Percentiles rank a stretch among this genome's conserved stretches.
phyloP scores from a whole-genome alignment of 2,888 invertebrate species.

The Corbicula japonica region DNA sequence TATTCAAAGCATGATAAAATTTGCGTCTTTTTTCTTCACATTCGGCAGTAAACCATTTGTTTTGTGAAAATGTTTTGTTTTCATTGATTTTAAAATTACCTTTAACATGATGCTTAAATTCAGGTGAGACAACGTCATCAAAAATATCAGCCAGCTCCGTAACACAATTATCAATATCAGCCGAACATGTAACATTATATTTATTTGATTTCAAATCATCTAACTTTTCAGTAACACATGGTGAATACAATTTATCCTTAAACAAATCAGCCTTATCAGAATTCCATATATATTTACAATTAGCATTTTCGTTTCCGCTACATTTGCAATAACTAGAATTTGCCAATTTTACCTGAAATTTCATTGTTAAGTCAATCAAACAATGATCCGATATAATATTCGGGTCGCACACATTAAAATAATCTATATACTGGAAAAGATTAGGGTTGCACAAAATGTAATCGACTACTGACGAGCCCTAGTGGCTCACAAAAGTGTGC shows the following conservation, averaged over 20 bases:
- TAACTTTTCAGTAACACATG: not conserved
- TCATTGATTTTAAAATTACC: too few species aligned
- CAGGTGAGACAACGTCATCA: constrained; percentile 4
- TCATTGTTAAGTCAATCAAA: too few species aligned
- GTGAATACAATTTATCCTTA: not conserved
- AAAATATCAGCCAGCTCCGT: constrained; percentile 1
- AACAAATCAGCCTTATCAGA: too few species aligned
- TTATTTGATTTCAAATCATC: not conserved
- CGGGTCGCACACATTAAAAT: constrained; percentile 10
- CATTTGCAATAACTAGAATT: too few species aligned
- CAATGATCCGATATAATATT: constrained; percentile 1
- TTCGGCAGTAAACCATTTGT: too few species aligned
- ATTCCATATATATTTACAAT: too few species aligned
- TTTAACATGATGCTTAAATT: not conserved
- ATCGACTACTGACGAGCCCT: not conserved
- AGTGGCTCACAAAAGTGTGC: too few species aligned
- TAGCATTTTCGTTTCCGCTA: too few species aligned
- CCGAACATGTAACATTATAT: not conserved
- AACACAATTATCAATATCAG: not conserved
- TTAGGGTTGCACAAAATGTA: not conserved
- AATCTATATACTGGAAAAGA: not conserved
- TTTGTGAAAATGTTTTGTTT: too few species aligned
- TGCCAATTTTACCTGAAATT: too few species aligned
- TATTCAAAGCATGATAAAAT: too few species aligned
- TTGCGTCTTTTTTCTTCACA: too few species aligned